Evolutionary conservation across 2,113 vertebrate genomes (phyloP), one percentile per base, ranked within the genome.

Genomic region (Hyla sarda): DNA sequence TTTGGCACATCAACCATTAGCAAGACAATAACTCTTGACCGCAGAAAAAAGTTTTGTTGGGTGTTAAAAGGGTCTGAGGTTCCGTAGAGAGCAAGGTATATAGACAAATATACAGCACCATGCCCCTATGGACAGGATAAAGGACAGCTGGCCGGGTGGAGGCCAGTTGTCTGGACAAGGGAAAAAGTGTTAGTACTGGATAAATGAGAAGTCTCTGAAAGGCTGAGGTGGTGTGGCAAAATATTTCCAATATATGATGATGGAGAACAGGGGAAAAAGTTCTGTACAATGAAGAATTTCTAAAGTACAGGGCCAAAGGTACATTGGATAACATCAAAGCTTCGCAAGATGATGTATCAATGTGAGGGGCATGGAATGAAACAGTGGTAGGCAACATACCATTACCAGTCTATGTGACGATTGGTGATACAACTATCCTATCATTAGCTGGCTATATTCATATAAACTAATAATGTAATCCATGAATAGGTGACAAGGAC

Each of bases 1-100:
- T 87, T 87, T 87, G 85, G 85, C 85, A 87, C 85, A 62, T 32
- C 16, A 56, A 41, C 58, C 48, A 16, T 82, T 82, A 87, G 45
- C 60, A 52, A 87, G 85, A 48, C 60, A 80, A 74, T 73, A 32
- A 56, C 67, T 56, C 65, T 25, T 60, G 47, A 32, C 21, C 13
- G 34, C 62, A 32, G 65, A 81, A 67, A 72, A 45, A 19, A n/a
- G 37, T n/a, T 72, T 69, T 72, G n/a, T 23, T n/a, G 32, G 84
- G 60, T 37, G 45, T 14, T 73, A 73, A 72, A 41, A 30, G 54
- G 82, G 72, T 41, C 47, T 80, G 45, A 67, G n/a, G 67, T 62
- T 73, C 28, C 85, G 62, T 11, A 82, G 52, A 74, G 65, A 45
- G 37, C 78, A 80, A 62, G 28, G 75, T 58, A 60, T 45, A 62